Base-by-base conservation (phyloP, 2,888 invertebrate genomes). In the Erpobdella octoculata region DNA sequence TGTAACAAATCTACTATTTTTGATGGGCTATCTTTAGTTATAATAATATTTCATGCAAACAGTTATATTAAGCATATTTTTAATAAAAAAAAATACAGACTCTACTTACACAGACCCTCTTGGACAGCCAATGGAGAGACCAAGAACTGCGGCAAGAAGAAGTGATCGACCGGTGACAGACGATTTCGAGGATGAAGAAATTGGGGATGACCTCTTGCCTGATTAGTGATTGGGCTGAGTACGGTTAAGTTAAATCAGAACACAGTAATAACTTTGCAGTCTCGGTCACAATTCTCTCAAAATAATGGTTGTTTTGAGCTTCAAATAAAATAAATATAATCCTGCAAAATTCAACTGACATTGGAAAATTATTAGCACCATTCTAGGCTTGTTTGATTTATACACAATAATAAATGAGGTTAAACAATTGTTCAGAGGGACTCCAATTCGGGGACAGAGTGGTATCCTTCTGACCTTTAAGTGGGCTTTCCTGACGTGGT, bases 201-300 rank as follows among this genome's bases (percentile, higher is more conserved):
- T 90, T 28, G 89, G 89, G 25, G 89, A 89, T 78, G 89, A 89
- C 80, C 84, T 90, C 62, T 81, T 90, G 76, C 90, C 90, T 1
- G 89, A 89, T 80, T 89, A 41, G 71, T n/a, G 9, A n/a, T 59
- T n/a, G 9, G 12, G 9, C n/a, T n/a, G n/a, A n/a, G n/a, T n/a
- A n/a, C 46, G n/a, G 46, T 12, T 41, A 41, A n/a, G 46, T 12
- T 12, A 41, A 41, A n/a, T n/a, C n/a, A n/a, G n/a, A n/a, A n/a
- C n/a, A n/a, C n/a, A n/a, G n/a, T n/a, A n/a, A 9, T 58, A 58
- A 21, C 18, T 28, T 25, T n/a, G n/a, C n/a, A n/a, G n/a, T n/a
- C n/a, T n/a, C n/a, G n/a, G n/a, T n/a, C n/a, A n/a, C n/a, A n/a
- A n/a, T n/a, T n/a, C n/a, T 41, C 12, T 41, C 12, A 41, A 12